A percentile compares a stretch with the other conserved stretches of the same genome.
These are phyloP conservation scores for Cenopis cana DNA, from an alignment of 2,888 invertebrate species.

Conservation along the genomic window DNA sequence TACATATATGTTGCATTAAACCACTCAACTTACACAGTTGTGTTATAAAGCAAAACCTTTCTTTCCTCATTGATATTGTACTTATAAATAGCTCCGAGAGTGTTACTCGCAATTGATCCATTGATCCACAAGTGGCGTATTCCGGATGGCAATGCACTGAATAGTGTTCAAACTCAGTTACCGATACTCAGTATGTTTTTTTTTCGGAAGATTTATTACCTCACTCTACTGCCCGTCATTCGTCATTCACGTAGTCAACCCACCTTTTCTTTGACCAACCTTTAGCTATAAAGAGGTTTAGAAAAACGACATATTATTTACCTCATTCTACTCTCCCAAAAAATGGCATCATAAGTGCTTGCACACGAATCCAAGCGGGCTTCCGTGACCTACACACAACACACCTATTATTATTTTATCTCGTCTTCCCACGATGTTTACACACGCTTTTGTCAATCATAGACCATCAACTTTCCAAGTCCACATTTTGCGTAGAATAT, in stretches of 20 bases:
- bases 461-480: not conserved
- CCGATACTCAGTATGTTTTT: not conserved
- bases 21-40: not conserved
- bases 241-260: no score
- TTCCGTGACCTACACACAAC: not conserved
- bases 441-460: not conserved
- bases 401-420: not conserved
- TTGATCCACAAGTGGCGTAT: conserved; percentile 32
- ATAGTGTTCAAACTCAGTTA: conserved; percentile 2
- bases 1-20: not conserved
- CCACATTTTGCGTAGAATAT: not conserved
- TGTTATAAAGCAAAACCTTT: not conserved
- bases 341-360: not conserved
- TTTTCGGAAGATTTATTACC: no score
- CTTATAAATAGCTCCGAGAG: conserved; percentile 4
- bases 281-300: no score
- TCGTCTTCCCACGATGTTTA: not conserved
- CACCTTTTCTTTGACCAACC: no score
- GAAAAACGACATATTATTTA: no score
- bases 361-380: not conserved
- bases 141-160: conserved; percentile 28
- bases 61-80: not conserved
- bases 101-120: conserved; percentile 21
- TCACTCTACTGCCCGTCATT: no score
- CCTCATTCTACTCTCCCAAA: not conserved